Evolutionary conservation across 2,797 vertebrate species (phyloP).

Genomic region (Paedocypris micromegethes): DNA sequence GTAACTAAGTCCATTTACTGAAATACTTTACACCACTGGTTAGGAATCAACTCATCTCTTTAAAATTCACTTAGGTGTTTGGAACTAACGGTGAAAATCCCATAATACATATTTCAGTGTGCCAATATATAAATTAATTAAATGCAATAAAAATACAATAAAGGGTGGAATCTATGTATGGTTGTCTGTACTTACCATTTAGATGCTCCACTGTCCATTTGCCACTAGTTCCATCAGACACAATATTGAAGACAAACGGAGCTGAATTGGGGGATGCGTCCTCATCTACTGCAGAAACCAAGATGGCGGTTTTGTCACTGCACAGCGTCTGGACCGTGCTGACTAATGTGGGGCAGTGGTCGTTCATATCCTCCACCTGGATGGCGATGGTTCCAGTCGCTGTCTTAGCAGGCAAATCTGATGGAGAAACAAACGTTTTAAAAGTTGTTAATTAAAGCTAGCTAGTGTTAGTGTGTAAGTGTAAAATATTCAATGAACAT

Average conservation of each 20-base stretch:
- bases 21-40: too few species aligned
- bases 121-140: too few species aligned
- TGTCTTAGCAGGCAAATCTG: constrained; percentile 52
- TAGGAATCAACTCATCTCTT: too few species aligned
- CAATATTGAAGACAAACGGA: constrained; percentile 76
- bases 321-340: constrained; percentile 64
- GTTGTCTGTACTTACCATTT: constrained; percentile 68
- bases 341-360: constrained; percentile 81
- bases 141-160: too few species aligned
- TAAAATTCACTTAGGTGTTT: too few species aligned
- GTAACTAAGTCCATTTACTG: too few species aligned
- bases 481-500: too few species aligned
- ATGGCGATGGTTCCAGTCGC: constrained; percentile 78
- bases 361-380: constrained; percentile 73
- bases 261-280: constrained; percentile 71
- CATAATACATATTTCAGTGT: too few species aligned
- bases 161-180: too few species aligned
- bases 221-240: constrained; percentile 63
- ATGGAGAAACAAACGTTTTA: neutral
- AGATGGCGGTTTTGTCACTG: constrained; percentile 53
- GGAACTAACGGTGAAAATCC: too few species aligned
- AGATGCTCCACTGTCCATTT: constrained; percentile 70
- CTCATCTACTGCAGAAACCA: constrained; percentile 72
- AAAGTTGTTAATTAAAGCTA: too few species aligned
- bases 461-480: too few species aligned